phyloP scores from a whole-genome alignment of 2,888 invertebrate species.

The Drosophila bunnanda region DNA sequence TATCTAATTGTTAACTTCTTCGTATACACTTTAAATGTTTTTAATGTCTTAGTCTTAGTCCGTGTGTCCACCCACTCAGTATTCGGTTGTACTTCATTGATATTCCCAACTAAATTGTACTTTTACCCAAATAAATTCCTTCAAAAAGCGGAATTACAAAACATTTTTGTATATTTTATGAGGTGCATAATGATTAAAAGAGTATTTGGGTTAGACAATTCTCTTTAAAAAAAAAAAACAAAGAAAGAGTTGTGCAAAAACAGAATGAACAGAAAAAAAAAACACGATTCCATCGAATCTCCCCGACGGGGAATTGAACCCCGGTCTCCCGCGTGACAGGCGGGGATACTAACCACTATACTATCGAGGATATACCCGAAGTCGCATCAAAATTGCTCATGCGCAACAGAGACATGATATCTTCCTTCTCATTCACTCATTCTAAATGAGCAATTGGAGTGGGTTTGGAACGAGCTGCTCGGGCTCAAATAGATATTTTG shows the following conservation, averaged over 20 bases:
- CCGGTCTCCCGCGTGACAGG: no score
- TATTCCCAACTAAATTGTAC: constrained; percentile 23
- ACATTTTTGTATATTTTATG: not conserved
- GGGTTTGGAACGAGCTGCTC: not conserved
- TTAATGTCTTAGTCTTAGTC: constrained; percentile 4
- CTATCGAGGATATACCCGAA: constrained; percentile 33
- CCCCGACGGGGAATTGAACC: constrained; percentile 21
- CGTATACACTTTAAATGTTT: constrained; percentile 10
- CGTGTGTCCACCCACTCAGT: constrained; percentile 34
- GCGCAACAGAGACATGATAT: not conserved
- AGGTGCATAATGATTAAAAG: no score
- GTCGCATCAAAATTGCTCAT: not conserved
- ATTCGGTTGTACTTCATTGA: constrained; percentile 35
- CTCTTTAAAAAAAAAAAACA: no score
- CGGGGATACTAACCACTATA: constrained; percentile 32
- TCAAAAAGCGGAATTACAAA: not conserved
- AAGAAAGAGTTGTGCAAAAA: not conserved
- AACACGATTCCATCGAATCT: not conserved
- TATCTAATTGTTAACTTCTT: constrained; percentile 11
- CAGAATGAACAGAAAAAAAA: not conserved
- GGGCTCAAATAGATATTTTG: not conserved
- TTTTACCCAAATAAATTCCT: constrained; percentile 4
- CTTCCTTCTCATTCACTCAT: not conserved
- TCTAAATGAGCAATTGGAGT: not conserved
- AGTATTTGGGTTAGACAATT: no score